Evolutionary conservation across 2,888 invertebrate genomes (phyloP), one percentile per base, ranked within the genome.

Genomic region (Sarcophaga subvicina): DNA sequence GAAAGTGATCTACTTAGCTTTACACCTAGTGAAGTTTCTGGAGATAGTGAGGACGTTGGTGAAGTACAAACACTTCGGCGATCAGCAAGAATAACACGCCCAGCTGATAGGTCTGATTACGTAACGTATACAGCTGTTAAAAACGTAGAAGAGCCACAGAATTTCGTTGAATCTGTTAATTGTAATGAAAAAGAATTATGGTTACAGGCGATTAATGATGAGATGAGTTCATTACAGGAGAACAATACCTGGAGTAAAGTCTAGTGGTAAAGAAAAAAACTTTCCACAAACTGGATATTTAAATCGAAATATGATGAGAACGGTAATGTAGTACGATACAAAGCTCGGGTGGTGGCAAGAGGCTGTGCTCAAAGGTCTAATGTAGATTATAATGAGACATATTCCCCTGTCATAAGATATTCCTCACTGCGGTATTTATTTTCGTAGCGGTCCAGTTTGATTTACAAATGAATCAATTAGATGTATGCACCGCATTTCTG

Each of bases 361-460:
- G 37, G 37, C 37, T 37, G 37, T 37, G 37, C 37, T 27, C 27
- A 27, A 27, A 27, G 27, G 27, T 27, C 27, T 37, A 37, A 5
- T 37, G 37, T 6, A 37, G 37, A 37, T 37, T 37, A 37, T 37
- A 37, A 37, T 37, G 37, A 37, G 37, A 37, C 37, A 37, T 6
- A 62, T 62, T 69, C 69, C 20, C 70, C 70, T 25, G 79, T 79
- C 11, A 69, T 78, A 54, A 25, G 69, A 25, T 78, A 69, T 62
- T 59, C 17, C 6, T 66, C 69, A 37, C 62, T 12, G 8, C 37
- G n/a, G 70, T 67, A 37, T 37, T 37, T 37, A 37, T 37, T 37
- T 6, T 37, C 37, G 37, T 5, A 37, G 37, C 37, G 6, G 6
- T 27, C 27, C 27, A 27, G 27, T 5, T 27, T 27, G 27, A 27